Evolutionary conservation across 2,797 vertebrate species (phyloP), one percentile per base, ranked within the genome.

Genomic region (Propithecus perrieri): DNA sequence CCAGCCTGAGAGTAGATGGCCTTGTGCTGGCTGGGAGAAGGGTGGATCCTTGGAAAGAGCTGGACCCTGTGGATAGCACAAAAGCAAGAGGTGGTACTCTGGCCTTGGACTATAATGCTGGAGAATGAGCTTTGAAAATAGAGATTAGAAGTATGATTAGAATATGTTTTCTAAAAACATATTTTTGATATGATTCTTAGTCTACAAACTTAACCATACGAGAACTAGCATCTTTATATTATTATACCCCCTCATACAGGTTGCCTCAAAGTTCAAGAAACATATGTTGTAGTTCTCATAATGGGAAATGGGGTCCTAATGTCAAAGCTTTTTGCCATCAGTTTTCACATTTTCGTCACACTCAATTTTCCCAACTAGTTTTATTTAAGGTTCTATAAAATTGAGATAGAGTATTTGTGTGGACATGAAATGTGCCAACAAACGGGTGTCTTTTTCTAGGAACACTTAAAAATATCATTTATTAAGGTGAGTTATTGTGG

Each of bases 381-480:
- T 92, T 65, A 4, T 84, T 72, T 65, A 84, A 91, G 48, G 2
- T 71, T 89, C 50, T 61, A 24, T 10, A 24, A 87, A 92, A 26
- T 75, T 71, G 41, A n/a, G 5, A 59, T 35, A 92, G 35, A 87
- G 85, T 76, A 65, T 4, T 26, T 88, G 0, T 24, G 72, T 69
- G 17, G 35, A 53, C 2, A 11, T 78, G 57, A 84, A 89, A 48
- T 33, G 11, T 92, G 46, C 53, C 71, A 71, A 80, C 11, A 89
- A 89, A 63, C 41, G 26, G 85, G 5, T 90, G 28, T 76, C 72
- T 90, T 88, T 78, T 71, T 93, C 26, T 88, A 79, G n/a, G 14
- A 84, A 90, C 22, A 86, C 15, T 85, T 94, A 71, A 97, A 96
- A 95, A 71, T 50, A 41, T 61, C 8, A 80, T 67, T 57, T 1